Base-by-base conservation (phyloP, 2,888 invertebrate species). In the Papilio demoleus region DNA sequence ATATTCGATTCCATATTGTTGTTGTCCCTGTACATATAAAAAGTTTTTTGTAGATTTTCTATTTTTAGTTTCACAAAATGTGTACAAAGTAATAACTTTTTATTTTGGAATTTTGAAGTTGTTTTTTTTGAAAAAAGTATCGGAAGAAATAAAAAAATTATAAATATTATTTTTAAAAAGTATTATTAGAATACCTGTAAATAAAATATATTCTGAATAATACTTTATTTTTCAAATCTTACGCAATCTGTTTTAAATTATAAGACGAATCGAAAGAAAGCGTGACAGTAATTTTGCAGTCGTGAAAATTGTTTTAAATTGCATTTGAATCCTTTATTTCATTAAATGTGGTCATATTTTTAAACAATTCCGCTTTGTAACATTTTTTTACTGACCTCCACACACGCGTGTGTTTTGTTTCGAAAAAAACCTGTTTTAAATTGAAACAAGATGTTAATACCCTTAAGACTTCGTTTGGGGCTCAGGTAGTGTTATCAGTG, bases 1-100 rank as follows among this genome's bases (percentile, higher is more conserved):
- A 67, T 38, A 77, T 75, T 81, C 80, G 78, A 82, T 82, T 86
- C 24, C 85, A 88, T 87, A 85, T 86, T 88, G 88, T 90, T 90
- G 88, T 88, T 91, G 85, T 86, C 85, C 76, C 83, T 90, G 90
- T 92, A 90, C 81, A 92, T 92, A 87, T 64, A 47, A 70, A 83
- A 86, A 86, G 85, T 90, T 89, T n/a, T n/a, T 88, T 91, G 90
- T 91, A 92, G 88, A 91, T 92, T 91, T 89, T 87, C 85, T 89
- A 87, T 88, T 84, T 86, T 89, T 86, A 89, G 83, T 90, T 90
- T 85, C 80, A 84, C 80, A 79, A 84, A 80, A 84, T 84, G 81
- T 92, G 92, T 92, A 92, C 92, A 92, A 91, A 92, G 87, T 90
- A 87, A 83, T 84, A 82, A 86, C 77, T 85, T 85, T 81, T 81